Conservation (phyloP, 2,888 invertebrate species). For the Parelbella ahira region DNA sequence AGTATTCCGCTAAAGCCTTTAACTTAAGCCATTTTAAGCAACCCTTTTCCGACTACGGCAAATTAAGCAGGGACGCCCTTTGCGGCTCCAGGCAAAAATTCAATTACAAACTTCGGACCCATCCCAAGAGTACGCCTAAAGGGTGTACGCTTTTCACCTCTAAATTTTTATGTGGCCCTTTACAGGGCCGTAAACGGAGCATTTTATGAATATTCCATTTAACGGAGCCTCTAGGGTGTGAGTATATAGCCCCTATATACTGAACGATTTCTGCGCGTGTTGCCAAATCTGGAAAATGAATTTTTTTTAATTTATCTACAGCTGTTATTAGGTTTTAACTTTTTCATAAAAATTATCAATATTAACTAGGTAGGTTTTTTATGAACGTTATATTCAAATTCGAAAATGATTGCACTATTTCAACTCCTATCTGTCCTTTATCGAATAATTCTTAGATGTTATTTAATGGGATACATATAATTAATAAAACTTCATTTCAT, state of each 20-base stretch:
- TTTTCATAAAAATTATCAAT: no score
- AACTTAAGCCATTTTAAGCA: constrained; percentile 39
- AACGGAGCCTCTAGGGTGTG: constrained; percentile 50
- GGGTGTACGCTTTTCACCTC: constrained; percentile 66
- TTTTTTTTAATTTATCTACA: no score
- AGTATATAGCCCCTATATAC: constrained; percentile 17
- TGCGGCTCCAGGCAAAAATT: constrained; percentile 79
- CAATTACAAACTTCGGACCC: constrained; percentile 76
- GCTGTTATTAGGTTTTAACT: no score
- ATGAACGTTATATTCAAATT: no score
- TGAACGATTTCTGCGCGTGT: not conserved
- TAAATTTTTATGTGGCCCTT: constrained; percentile 78
- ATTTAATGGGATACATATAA: no score
- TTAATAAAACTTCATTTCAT: no score
- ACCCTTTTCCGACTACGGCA: constrained; percentile 71
- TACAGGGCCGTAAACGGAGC: constrained; percentile 75
- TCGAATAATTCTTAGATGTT: no score
- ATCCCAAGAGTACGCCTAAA: constrained; percentile 74
- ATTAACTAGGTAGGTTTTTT: no score
- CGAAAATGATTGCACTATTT: no score
- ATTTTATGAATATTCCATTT: constrained; percentile 78
- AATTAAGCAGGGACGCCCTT: constrained; percentile 76
- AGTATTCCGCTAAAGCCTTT: constrained; percentile 29
- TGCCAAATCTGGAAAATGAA: no score
- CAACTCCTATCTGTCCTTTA: no score